Percentiles rank a stretch among this genome's conserved stretches.
phyloP scores from a whole-genome alignment of 2,797 vertebrate genomes.

The Pelochelys cantorii region DNA sequence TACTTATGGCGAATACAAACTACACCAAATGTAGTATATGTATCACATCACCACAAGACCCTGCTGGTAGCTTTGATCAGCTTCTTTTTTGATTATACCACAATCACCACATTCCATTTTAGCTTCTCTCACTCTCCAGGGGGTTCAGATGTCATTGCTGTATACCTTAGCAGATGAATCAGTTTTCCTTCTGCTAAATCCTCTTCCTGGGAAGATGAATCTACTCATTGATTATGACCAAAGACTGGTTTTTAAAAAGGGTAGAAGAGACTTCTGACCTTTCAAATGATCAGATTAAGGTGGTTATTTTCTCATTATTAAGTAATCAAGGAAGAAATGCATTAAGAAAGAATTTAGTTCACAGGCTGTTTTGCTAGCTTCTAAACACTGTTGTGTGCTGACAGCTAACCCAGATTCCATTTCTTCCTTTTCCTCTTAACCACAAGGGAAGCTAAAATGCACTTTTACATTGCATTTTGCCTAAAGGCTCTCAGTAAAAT shows the following conservation, averaged over 20 bases:
- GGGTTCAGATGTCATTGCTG: conserved; percentile 78
- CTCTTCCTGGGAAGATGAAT: conserved; percentile 78
- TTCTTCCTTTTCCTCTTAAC: conserved; percentile 83
- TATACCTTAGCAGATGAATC: conserved; percentile 83
- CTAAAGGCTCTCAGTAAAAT: conserved; percentile 97
- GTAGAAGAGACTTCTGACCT: conserved; percentile 88
- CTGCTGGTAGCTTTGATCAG: conserved; percentile 70
- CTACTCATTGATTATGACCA: conserved; percentile 84
- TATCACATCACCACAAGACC: conserved; percentile 72
- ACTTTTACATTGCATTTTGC: conserved; percentile 95
- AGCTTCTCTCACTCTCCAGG: conserved; percentile 65
- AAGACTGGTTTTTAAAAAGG: conserved; percentile 83
- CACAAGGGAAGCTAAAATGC: conserved; percentile 91
- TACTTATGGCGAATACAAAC: conserved; percentile 67
- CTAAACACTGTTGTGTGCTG: conserved; percentile 78
- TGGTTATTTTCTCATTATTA: conserved; percentile 89
- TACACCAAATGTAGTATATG: conserved; percentile 61
- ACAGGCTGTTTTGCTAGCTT: conserved; percentile 73
- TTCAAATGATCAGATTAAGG: conserved; percentile 90
- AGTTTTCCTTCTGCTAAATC: conserved; percentile 80
- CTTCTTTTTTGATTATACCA: conserved; percentile 78
- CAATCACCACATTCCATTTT: conserved; percentile 76
- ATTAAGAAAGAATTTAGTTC: conserved; percentile 85
- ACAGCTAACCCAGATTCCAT: conserved; percentile 85
- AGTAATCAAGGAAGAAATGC: conserved; percentile 87